Evolutionary conservation across 2,888 invertebrate species (phyloP).

Genomic region (Pterobdella sp.): DNA sequence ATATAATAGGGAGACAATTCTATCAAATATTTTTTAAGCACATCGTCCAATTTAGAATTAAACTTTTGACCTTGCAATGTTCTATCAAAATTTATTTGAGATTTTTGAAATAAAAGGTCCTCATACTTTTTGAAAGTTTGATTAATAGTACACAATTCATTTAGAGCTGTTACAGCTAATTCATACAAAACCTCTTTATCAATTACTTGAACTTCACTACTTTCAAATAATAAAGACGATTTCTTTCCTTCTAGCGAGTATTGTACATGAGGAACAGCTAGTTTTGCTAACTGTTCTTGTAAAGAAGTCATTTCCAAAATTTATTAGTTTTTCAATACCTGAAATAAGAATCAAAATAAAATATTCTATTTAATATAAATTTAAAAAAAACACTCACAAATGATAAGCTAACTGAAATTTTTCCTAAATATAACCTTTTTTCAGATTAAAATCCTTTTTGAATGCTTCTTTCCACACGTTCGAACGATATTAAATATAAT

Average conservation of each 20-base stretch:
- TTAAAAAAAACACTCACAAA: no score
- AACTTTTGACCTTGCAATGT: constrained; percentile 65
- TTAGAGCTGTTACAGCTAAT: constrained; percentile 67
- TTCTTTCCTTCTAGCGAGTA: constrained; percentile 15
- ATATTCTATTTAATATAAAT: no score
- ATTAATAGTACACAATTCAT: constrained; percentile 70
- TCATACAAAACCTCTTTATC: constrained; percentile 60
- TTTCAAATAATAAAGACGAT: constrained; percentile 76
- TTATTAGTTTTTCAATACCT: no score
- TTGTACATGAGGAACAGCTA: constrained; percentile 13
- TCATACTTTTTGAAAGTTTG: constrained; percentile 66
- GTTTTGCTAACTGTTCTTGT: constrained; percentile 15
- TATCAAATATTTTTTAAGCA: constrained; percentile 70
- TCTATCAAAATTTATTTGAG: constrained; percentile 71
- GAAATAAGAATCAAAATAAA: no score
- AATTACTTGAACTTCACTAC: constrained; percentile 77
- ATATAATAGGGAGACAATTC: constrained; percentile 78
- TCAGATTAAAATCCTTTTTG: no score
- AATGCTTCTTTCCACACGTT: no score
- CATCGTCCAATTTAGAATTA: constrained; percentile 67
- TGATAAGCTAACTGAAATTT: no score
- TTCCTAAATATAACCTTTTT: no score
- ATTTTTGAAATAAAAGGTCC: constrained; percentile 66
- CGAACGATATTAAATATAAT: no score
- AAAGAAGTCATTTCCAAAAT: constrained; percentile 10